Evolutionary conservation across 1,140 invertebrate genomes (phyloP), one percentile per base, ranked within the genome.

Genomic region (Ooceraea biroi): DNA sequence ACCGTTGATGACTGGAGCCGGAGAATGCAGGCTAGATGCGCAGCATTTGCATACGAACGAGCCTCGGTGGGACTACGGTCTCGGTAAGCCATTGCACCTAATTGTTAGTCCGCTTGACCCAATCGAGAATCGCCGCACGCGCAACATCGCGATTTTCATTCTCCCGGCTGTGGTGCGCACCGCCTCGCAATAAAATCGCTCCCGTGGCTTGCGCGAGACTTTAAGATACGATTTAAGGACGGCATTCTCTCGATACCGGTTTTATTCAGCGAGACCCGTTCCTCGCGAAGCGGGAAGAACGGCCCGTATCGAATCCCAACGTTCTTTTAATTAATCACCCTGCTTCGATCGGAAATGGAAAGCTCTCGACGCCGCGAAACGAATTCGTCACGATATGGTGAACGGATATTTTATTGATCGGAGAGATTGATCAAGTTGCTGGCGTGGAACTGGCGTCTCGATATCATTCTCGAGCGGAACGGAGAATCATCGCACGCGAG

Each of bases 1-100:
- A 69, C 48, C 50, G 65, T 60, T 57, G 68, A 82, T 61, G 69
- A 57, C 27, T 61, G 19, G 44, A 74, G 19, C 12, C n/a, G 44
- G 30, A 60, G 69, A 74, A 82, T 82, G 69, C 69, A 63, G 60
- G 27, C 22, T 76, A 10, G 44, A 36, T 36, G 48, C 66, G 44
- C 25, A 60, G 63, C 85, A 88, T 90, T 90, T 90, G 82, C 89
- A 90, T 90, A 80, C 80, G 90, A 85, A 87, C 84, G 61, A 84
- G 68, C 52, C 30, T 48, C 58, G 82, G 82, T 63, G 84, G 82
- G 85, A 87, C 78, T 36, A 2, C 72, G 78, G 44, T 74, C 77
- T 58, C 61, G 58, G 36, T 52, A 36, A 86, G 63, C 82, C 58
- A 80, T 80, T 74, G 50, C 63, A 69, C 48, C 82, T 91, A 90